A percentile compares a stretch with the other conserved stretches of the same genome.
phyloP scores from a whole-genome alignment of 30 jellyfish, hydroid and myxozoan genomes.

The Turritopsis rubra region DNA sequence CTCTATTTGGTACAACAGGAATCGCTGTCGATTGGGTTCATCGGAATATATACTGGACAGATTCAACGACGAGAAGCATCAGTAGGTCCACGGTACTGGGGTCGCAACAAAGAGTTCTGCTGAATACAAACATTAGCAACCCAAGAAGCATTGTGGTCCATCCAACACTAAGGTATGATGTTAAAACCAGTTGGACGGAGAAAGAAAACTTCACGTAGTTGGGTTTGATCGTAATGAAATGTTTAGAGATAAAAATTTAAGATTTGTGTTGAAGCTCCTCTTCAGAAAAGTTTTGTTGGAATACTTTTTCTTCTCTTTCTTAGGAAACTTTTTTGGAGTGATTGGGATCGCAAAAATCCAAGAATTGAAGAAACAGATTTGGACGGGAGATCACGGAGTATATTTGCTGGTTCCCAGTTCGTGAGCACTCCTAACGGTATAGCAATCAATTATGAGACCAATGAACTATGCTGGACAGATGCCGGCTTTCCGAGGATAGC shows the following conservation, averaged over 20 bases:
- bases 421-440: background rate
- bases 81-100: background rate
- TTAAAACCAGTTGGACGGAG: background rate
- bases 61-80: background rate
- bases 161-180: background rate
- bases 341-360: background rate
- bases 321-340: background rate
- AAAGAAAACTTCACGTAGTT: no score
- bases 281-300: background rate
- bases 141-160: background rate
- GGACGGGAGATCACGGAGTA: background rate
- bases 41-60: background rate
- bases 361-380: background rate
- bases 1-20: background rate
- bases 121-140: background rate
- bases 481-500: background rate
- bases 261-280: no score
- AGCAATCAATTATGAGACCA: background rate
- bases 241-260: no score
- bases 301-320: background rate
- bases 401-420: background rate
- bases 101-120: background rate
- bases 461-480: background rate
- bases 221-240: no score
- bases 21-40: background rate